phyloP scores from a whole-genome alignment of 2,888 invertebrate species.

The Adela reaumurella region DNA sequence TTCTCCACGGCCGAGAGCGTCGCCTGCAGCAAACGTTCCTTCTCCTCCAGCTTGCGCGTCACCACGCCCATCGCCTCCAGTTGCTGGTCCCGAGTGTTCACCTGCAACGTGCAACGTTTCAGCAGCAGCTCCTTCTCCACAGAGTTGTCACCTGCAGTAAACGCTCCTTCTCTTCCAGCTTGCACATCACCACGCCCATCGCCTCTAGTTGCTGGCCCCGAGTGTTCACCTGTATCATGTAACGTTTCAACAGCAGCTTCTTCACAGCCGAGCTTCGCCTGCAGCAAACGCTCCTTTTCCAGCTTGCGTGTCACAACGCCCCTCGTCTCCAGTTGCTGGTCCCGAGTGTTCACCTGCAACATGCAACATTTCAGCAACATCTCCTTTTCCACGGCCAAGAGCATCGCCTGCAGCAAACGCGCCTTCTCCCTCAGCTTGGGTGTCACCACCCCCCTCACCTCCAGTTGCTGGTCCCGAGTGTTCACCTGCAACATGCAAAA shows the following conservation, averaged over 20 bases:
- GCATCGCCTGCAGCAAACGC: slow-evolving; percentile 83
- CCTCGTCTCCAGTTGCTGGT: slow-evolving; percentile 91
- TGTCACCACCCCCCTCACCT: slow-evolving; percentile 91
- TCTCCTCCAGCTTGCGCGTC: slow-evolving; percentile 91
- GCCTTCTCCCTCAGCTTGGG: slow-evolving; percentile 95
- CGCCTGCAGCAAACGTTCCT: slow-evolving; percentile 88
- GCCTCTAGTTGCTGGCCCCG: too few relatives aligned
- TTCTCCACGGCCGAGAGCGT: slow-evolving; percentile 92
- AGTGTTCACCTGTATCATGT: too few relatives aligned
- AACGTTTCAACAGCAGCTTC: slow-evolving; percentile 42
- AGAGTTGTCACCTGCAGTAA: too few relatives aligned
- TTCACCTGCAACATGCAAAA: slow-evolving; percentile 51
- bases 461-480: slow-evolving; percentile 84
- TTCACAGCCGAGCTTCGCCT: slow-evolving; percentile 88
- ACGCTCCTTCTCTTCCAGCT: too few relatives aligned
- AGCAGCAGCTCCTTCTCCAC: too few relatives aligned
- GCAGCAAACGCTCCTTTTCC: slow-evolving; percentile 91
- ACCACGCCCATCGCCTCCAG: slow-evolving; percentile 95
- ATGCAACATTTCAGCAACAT: slow-evolving; percentile 88
- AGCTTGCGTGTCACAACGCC: slow-evolving; percentile 89
- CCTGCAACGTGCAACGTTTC: slow-evolving; percentile 42
- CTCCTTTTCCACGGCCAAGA: slow-evolving; percentile 93
- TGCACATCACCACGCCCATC: too few relatives aligned
- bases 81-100: slow-evolving; percentile 76
- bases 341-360: slow-evolving; percentile 96